Conservation (phyloP, 1,140 invertebrate genomes). For the Copidosoma floridanum region DNA sequence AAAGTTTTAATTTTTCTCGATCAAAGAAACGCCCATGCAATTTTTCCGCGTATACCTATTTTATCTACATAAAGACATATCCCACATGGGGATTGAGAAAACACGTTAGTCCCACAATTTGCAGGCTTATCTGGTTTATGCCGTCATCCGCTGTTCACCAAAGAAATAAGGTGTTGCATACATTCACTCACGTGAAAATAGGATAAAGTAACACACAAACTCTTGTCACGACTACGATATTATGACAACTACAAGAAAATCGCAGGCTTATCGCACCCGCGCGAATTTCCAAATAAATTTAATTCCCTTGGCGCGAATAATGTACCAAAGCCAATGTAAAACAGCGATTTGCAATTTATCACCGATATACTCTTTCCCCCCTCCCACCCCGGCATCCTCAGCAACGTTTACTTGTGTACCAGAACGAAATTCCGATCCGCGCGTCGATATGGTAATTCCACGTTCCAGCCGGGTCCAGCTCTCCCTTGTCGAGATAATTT, state of each 20-base stretch:
- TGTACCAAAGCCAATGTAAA: constrained; percentile 6
- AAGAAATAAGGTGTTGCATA: background rate
- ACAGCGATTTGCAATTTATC: constrained; percentile 20
- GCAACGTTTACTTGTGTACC: background rate
- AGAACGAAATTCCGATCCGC: constrained; percentile 3
- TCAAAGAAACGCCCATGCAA: background rate
- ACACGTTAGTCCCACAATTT: constrained; percentile 1
- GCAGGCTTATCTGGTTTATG: background rate
- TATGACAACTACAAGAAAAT: background rate
- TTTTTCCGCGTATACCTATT: background rate
- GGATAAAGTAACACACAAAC: no score
- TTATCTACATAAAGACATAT: constrained; percentile 3
- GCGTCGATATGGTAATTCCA: constrained; percentile 19
- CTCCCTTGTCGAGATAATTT: constrained; percentile 15
- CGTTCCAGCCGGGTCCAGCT: no score
- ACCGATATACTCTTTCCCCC: background rate
- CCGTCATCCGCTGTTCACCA: no score
- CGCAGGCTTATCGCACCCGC: background rate
- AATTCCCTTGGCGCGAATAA: background rate
- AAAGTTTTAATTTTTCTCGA: no score
- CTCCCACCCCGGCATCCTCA: no score
- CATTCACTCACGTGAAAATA: no score
- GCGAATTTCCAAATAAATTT: constrained; percentile 8
- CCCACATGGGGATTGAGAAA: background rate
- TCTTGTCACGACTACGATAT: no score